Percentiles rank a stretch among this genome's conserved stretches.
Conservation (phyloP, 1,140 invertebrate species). For the Kradibia gibbosae region DNA sequence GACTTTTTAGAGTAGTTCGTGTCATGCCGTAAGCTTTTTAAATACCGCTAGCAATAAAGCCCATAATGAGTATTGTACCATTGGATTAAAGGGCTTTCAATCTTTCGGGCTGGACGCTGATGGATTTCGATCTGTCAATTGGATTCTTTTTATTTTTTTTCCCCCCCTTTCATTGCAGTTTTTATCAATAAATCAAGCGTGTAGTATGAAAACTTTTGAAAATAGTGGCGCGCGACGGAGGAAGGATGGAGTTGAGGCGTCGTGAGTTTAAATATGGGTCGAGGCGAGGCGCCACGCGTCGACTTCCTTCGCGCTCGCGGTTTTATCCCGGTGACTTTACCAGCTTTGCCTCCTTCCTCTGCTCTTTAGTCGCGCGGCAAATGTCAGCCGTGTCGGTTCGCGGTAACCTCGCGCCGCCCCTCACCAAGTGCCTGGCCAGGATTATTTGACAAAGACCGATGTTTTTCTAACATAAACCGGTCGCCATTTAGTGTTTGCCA, state of each 20-base stretch:
- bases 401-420: not conserved
- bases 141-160: too few relatives aligned
- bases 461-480: constrained; percentile 34
- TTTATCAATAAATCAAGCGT: too few relatives aligned
- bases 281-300: constrained; percentile 28
- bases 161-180: too few relatives aligned
- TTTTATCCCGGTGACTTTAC: constrained; percentile 20
- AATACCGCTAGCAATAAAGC: too few relatives aligned
- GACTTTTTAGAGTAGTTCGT: too few relatives aligned
- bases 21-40: too few relatives aligned
- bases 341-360: too few relatives aligned
- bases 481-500: constrained; percentile 14
- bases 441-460: constrained; percentile 36
- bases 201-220: too few relatives aligned
- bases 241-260: not conserved
- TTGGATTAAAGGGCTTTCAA: too few relatives aligned
- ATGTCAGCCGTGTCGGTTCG: constrained; percentile 47
- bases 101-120: not conserved
- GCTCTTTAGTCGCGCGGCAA: constrained; percentile 55
- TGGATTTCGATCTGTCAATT: not conserved
- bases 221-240: constrained; percentile 24
- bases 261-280: not conserved
- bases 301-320: constrained; percentile 16
- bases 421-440: not conserved
- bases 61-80: too few relatives aligned